A percentile compares a stretch with the other conserved stretches of the same genome.
Conservation (phyloP, 2,113 vertebrate genomes). For the Opisthocomus hoazin region DNA sequence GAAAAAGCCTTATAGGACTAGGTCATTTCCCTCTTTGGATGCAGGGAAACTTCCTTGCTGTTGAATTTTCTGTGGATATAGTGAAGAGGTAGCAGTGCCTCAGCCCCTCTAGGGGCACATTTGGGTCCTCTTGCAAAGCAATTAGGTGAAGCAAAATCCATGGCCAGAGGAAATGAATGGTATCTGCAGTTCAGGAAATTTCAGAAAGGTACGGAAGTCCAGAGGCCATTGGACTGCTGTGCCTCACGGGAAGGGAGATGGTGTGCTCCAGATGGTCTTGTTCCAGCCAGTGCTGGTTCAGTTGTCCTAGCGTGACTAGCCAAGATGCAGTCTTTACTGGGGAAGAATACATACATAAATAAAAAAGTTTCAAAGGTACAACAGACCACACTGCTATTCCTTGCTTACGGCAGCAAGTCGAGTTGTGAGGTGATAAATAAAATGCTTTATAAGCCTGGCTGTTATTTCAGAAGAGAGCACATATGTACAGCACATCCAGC, state of each 20-base stretch:
- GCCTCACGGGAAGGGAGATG: neutral
- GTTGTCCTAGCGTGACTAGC: neutral
- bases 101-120: rapidly evolving
- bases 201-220: neutral
- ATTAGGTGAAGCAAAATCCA: neutral
- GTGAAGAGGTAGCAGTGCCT: neutral
- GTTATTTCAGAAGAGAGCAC: neutral
- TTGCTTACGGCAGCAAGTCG: neutral
- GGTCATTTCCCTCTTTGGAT: neutral
- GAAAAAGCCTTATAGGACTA: neutral
- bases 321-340: neutral
- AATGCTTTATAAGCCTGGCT: neutral
- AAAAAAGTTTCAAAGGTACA: neutral
- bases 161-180: neutral
- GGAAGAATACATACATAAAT: neutral
- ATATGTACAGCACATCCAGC: neutral
- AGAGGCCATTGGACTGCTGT: neutral
- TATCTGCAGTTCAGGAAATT: neutral
- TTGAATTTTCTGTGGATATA: neutral
- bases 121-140: neutral
- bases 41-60: neutral
- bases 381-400: neutral
- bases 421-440: neutral
- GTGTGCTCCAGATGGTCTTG: neutral
- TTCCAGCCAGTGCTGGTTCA: neutral